Evolutionary conservation across 2,797 vertebrate species (phyloP).

Genomic region (Megaceryle alcyon): DNA sequence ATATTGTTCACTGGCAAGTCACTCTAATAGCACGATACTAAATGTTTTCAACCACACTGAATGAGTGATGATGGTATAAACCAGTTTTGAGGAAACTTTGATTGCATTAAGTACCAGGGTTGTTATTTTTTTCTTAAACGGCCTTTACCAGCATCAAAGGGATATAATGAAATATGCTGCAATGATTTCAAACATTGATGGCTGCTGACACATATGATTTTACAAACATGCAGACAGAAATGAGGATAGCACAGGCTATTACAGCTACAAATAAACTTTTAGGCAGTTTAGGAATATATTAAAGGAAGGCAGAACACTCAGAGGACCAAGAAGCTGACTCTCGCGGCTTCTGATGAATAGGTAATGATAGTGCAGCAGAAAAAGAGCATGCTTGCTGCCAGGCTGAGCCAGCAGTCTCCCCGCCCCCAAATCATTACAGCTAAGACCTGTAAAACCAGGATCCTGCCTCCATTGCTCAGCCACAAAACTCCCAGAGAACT

Average conservation of each 20-base stretch:
- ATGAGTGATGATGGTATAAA: constrained; percentile 61
- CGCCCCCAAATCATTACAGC: not conserved
- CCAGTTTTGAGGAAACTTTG: constrained; percentile 53
- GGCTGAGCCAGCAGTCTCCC: not conserved
- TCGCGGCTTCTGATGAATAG: not conserved
- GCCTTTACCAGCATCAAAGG: constrained; percentile 39
- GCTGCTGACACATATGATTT: constrained; percentile 53
- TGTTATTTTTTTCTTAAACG: constrained; percentile 51
- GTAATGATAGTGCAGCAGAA: not conserved
- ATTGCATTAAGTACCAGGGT: constrained; percentile 51
- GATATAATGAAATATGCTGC: constrained; percentile 26
- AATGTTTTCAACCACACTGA: constrained; percentile 21
- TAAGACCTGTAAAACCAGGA: not conserved
- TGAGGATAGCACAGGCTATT: constrained; percentile 23
- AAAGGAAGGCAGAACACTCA: constrained; percentile 43
- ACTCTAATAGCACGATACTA: constrained; percentile 9
- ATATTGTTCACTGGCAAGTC: constrained; percentile 26
- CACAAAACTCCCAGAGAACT: not conserved
- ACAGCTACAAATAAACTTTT: constrained; percentile 59
- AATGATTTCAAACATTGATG: constrained; percentile 52
- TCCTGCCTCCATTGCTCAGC: not conserved
- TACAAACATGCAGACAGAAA: constrained; percentile 47
- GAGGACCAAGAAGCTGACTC: not conserved
- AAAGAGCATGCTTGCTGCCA: not conserved
- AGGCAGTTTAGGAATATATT: constrained; percentile 43